phyloP scores from a whole-genome alignment of 1,140 invertebrate species.

The Dendrolimus kikuchii region DNA sequence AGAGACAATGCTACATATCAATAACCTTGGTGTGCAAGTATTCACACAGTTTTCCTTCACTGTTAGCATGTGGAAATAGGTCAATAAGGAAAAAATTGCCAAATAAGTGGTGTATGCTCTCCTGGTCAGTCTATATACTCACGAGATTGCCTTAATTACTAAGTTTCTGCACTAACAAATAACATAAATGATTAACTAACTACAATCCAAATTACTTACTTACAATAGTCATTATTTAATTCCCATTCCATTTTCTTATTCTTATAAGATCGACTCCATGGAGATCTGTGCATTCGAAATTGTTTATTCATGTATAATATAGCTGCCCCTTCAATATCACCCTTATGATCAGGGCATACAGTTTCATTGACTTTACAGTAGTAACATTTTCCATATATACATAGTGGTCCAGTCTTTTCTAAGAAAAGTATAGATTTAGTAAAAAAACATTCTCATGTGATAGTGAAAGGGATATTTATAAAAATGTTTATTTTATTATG shows the following conservation, averaged over 20 bases:
- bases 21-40: too few species aligned
- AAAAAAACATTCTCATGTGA: too few species aligned
- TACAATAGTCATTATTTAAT: conserved; percentile 84
- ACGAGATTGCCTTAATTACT: too few species aligned
- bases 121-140: too few species aligned
- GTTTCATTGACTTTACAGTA: conserved; percentile 89
- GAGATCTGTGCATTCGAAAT: conserved; percentile 82
- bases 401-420: conserved; percentile 72
- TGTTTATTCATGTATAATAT: conserved; percentile 86
- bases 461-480: too few species aligned
- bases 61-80: too few species aligned
- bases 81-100: too few species aligned
- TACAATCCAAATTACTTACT: conserved; percentile 66
- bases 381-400: conserved; percentile 92
- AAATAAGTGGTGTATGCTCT: too few species aligned
- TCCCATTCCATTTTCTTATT: conserved; percentile 88
- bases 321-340: conserved; percentile 86
- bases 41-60: too few species aligned
- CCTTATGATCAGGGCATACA: conserved; percentile 82
- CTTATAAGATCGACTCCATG: conserved; percentile 92
- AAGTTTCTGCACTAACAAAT: neutral
- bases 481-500: too few species aligned
- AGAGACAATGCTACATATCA: too few species aligned
- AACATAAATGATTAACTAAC: neutral
- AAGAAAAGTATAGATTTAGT: conserved; percentile 14